Base-by-base conservation (phyloP, 2,113 vertebrate genomes). In the Psettodes erumei region DNA sequence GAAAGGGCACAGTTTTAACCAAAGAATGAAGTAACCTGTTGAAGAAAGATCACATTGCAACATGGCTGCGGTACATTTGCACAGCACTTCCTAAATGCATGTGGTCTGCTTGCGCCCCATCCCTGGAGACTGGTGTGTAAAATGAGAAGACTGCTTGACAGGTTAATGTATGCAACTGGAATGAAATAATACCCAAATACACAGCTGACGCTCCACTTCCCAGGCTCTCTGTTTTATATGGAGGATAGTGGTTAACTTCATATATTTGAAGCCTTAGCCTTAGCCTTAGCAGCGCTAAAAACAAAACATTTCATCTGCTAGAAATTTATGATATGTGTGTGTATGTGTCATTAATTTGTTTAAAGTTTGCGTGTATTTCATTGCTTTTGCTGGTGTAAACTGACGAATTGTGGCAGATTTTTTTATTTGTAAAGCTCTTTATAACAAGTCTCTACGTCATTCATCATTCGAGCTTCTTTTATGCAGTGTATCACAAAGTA, bases 111-210 rank as follows among this genome's bases (percentile, higher is more conserved):
- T 91, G 83, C 18, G 27, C 71, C 73, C 83, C 1, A 18, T 90
- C 89, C 75, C 79, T 77, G 51, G 90, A 86, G 87, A 87, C 82
- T 53, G 51, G 79, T 81, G 86, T 85, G 92, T 90, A 92, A 94
- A 92, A 82, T 42, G 88, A 94, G 92, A 91, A 42, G 83, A 90
- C 90, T 86, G 81, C 75, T 88, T 88, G 88, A 90, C 92, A 88
- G 86, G 91, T 93, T 94, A 94, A 94, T 94, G 89, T 94, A 94
- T 94, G 92, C 92, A 87, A 88, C 90, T 89, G 75, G 86, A 90
- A 91, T 92, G 84, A 93, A 91, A 92, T 89, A 89, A 91, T 90
- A 92, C 88, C 92, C 88, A 91, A 81, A 90, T 74, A 88, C 80
- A 88, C 71, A 61, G 86, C 47, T 84, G 72, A 71, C 77, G 68